Conservation (phyloP, 2,797 vertebrate species). For the Leucoraja ocellata region DNA sequence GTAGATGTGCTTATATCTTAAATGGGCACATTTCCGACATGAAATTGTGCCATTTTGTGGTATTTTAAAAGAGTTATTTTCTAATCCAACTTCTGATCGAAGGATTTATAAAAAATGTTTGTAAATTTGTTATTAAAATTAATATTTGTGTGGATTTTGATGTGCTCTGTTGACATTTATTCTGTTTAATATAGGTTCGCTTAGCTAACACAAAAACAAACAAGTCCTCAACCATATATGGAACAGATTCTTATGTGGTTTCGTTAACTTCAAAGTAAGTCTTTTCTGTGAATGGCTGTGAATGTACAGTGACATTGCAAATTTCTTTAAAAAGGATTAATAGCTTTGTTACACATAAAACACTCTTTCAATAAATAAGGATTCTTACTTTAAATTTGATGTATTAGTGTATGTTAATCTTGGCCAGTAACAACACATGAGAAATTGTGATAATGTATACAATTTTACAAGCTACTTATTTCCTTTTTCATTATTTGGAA, state of each 20-base stretch:
- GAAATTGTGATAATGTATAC: background rate
- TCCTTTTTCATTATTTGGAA: background rate
- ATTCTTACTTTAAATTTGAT: background rate
- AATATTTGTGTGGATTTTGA: background rate
- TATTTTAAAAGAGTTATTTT: background rate
- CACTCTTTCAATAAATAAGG: background rate
- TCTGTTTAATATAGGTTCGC: conserved; percentile 66
- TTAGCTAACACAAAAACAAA: conserved; percentile 86
- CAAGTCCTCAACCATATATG: conserved; percentile 87
- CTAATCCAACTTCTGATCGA: background rate
- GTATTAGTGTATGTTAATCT: background rate
- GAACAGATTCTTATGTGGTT: conserved; percentile 81
- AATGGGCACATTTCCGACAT: background rate
- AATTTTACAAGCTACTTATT: background rate
- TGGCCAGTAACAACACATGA: background rate
- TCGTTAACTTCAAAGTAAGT: conserved; percentile 83
- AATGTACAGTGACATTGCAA: background rate
- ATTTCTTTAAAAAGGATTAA: background rate
- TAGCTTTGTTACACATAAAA: background rate
- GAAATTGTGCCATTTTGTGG: background rate
- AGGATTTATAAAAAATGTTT: background rate
- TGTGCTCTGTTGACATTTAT: background rate
- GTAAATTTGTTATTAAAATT: conserved; percentile 29
- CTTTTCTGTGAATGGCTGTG: background rate
- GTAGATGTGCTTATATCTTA: background rate